Conservation (phyloP, 2,113 vertebrate species). For the Pelecanoides urinatrix region DNA sequence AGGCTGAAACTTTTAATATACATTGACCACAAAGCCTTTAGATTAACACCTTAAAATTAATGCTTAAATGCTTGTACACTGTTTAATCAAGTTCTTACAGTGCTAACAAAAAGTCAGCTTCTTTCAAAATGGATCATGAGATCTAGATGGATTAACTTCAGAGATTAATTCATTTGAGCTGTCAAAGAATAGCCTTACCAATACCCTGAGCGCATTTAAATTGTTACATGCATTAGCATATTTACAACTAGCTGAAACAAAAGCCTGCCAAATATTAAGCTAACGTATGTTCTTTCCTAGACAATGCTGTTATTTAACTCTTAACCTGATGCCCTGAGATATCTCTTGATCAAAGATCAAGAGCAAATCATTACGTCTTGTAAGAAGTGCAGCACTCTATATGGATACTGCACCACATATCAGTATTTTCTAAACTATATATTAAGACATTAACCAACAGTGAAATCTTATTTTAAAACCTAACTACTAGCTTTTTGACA, state of each 20-base stretch:
- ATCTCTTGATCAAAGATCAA: background rate
- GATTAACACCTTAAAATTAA: background rate
- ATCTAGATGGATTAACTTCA: background rate
- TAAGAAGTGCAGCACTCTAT: background rate
- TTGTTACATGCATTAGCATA: background rate
- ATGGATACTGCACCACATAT: background rate
- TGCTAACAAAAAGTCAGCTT: background rate
- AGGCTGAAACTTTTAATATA: constrained; percentile 65
- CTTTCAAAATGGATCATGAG: background rate
- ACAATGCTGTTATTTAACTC: background rate
- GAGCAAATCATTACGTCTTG: background rate
- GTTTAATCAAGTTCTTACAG: background rate
- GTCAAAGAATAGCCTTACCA: background rate
- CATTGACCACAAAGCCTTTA: constrained; percentile 14
- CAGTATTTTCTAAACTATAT: background rate
- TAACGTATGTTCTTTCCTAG: background rate
- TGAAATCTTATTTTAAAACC: background rate
- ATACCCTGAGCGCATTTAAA: background rate
- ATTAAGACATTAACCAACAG: background rate
- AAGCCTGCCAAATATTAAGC: background rate
- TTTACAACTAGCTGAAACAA: background rate
- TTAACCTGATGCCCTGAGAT: background rate
- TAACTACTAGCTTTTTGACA: background rate
- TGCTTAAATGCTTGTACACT: background rate
- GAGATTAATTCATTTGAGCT: background rate